Base-by-base conservation (phyloP, 2,888 invertebrate genomes). In the Eupithecia insigniata region DNA sequence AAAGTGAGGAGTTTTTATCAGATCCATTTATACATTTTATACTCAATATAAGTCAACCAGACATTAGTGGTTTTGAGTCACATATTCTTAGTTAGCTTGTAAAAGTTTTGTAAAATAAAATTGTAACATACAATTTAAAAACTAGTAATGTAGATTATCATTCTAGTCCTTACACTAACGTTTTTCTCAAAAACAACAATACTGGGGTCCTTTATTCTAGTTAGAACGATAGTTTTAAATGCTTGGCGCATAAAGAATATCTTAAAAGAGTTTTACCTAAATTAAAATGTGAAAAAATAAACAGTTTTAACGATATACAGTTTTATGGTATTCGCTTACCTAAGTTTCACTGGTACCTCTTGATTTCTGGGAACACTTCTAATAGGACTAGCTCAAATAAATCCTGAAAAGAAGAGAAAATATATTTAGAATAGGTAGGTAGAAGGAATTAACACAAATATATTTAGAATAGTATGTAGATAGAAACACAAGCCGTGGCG, bases 281-380 rank as follows among this genome's bases (percentile, higher is more conserved):
- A 12, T 3, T 18, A 34, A 34, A 8, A 61, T 28, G 4, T n/a
- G 61, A 22, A 67, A 74, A 74, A 74, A 67, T 72, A 75, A 70
- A 60, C 30, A 30, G n/a, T 32, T 61, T 70, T 46, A n/a, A 68
- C 64, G 73, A 70, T 79, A 79, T 78, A 75, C n/a, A n/a, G n/a
- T n/a, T 73, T 78, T 74, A 74, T 76, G 74, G 74, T 76, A 69
- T 75, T 66, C 79, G 79, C 85, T 84, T 83, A 85, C 82, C 80
- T 84, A 84, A 67, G 51, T 58, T 69, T 85, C 82, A 90, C 75
- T 92, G 89, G 81, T 94, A 95, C 78, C 95, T 95, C 78, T 96
- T 95, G 79, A 96, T 93, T 91, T 96, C 96, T 22, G 96, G 96
- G 86, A 96, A 96, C 80, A 96, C 94, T 89, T 96, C 96, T 75